phyloP scores from a whole-genome alignment of 2,113 vertebrate genomes.

The Aldabrachelys gigantea region DNA sequence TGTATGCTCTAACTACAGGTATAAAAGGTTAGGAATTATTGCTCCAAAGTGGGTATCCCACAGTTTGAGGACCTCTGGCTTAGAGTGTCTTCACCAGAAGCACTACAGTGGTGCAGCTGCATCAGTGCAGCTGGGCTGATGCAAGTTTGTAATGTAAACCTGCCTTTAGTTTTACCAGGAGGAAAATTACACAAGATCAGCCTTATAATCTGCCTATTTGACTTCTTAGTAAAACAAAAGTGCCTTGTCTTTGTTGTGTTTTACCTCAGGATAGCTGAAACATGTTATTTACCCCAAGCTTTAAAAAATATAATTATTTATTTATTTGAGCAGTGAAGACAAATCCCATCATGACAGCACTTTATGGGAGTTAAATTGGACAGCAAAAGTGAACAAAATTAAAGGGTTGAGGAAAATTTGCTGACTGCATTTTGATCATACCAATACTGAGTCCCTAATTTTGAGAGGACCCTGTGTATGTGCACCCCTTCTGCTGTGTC shows the following conservation, averaged over 20 bases:
- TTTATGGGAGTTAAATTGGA: background rate
- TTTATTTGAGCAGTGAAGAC: background rate
- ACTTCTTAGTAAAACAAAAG: background rate
- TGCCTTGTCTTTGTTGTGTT: background rate
- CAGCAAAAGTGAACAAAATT: background rate
- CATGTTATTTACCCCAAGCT: background rate
- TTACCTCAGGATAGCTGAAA: background rate
- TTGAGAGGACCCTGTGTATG: background rate
- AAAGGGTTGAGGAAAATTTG: background rate
- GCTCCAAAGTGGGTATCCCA: too few relatives aligned
- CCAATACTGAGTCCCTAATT: background rate
- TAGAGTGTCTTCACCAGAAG: background rate
- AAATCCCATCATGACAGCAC: background rate
- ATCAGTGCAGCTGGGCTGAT: background rate
- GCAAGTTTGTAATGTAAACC: background rate
- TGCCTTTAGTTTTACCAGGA: background rate
- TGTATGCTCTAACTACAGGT: background rate
- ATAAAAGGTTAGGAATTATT: background rate
- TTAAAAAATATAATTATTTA: background rate
- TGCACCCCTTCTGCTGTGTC: background rate
- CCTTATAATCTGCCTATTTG: background rate
- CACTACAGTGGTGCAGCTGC: background rate
- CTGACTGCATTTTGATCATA: conserved; percentile 28
- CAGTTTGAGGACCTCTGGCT: background rate
- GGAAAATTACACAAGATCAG: background rate